Base-by-base conservation (phyloP, 1,140 invertebrate genomes). In the Tenebrio molitor region DNA sequence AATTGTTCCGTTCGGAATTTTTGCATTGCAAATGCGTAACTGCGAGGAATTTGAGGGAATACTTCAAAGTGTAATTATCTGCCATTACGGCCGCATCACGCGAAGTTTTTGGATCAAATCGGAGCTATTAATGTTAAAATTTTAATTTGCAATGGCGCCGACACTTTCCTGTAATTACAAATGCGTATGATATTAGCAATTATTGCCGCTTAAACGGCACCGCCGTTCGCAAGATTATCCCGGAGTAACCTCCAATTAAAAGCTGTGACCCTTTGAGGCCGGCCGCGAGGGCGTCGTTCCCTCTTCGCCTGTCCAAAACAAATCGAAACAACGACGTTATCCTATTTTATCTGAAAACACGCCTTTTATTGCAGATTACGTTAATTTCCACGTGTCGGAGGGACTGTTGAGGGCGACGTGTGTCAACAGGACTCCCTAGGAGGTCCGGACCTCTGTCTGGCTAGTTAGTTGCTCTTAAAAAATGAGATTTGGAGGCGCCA, bases 381-480 rank as follows among this genome's bases (percentile, higher is more conserved):
- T 34, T 21, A 36, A 39, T 65, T 15, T 33, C 7, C 10, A 21
- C 34, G 62, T 33, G 63, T 39, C 29, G 39, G 39, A 39, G 39
- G 5, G 25, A 34, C 63, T 4, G 15, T 39, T 65, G 12, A 44
- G 8, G 7, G 16, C 17, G 41, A 68, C 41, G 16, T 33, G 23
- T 68, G 65, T 68, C 65, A 68, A 68, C 65, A 46, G 17, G 33
- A 33, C 65, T 68, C 46, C 14, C 15, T 69, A 39, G 68, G 68
- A 69, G 68, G 68, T 69, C 68, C n/a, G 46, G 10, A 69, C 46
- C 68, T 41, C 29, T 19, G 44, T 69, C 68, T 46, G 65, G 14
- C 33, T 34, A 69, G 67, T 69, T 69, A 44, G 67, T 69, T 69
- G 25, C 67, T 53, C 66, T 68, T 68, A 33, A 68, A 68, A 69